Evolutionary conservation across 1,140 invertebrate species (phyloP).

Genomic region (Megathymus violae): DNA sequence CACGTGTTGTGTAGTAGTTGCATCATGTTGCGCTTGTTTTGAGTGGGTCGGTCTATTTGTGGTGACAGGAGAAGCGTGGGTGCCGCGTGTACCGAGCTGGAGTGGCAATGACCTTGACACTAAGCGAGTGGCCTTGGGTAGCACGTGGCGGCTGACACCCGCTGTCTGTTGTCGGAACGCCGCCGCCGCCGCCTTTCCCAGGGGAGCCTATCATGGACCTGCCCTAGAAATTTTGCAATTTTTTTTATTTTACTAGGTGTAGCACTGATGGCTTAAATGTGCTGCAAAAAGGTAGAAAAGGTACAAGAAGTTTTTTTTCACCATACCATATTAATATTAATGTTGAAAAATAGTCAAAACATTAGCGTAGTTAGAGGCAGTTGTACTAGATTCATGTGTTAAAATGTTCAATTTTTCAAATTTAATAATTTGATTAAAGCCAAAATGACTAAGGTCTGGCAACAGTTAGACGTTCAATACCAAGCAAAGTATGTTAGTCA

Average conservation of each 20-base stretch:
- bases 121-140: slow-evolving; percentile 83
- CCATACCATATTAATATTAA: too few species aligned
- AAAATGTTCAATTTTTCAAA: too few species aligned
- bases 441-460: too few species aligned
- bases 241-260: slow-evolving; percentile 5
- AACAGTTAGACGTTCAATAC: too few species aligned
- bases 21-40: slow-evolving; percentile 60
- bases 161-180: slow-evolving; percentile 83
- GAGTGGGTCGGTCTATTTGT: slow-evolving; percentile 80
- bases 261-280: too few species aligned
- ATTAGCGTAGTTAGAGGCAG: too few species aligned
- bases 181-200: slow-evolving; percentile 81
- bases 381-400: too few species aligned
- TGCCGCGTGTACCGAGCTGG: slow-evolving; percentile 79
- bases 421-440: too few species aligned
- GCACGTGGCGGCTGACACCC: slow-evolving; percentile 83
- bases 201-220: slow-evolving; percentile 77
- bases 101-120: slow-evolving; percentile 83
- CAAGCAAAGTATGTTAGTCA: too few species aligned
- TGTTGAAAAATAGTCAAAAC: too few species aligned
- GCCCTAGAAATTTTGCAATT: slow-evolving; percentile 40
- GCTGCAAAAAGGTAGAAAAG: too few species aligned
- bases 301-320: too few species aligned
- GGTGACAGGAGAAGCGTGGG: slow-evolving; percentile 81
- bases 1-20: slow-evolving; percentile 55